Evolutionary conservation across 2,113 vertebrate species (phyloP).

Genomic region (Channa argus): DNA sequence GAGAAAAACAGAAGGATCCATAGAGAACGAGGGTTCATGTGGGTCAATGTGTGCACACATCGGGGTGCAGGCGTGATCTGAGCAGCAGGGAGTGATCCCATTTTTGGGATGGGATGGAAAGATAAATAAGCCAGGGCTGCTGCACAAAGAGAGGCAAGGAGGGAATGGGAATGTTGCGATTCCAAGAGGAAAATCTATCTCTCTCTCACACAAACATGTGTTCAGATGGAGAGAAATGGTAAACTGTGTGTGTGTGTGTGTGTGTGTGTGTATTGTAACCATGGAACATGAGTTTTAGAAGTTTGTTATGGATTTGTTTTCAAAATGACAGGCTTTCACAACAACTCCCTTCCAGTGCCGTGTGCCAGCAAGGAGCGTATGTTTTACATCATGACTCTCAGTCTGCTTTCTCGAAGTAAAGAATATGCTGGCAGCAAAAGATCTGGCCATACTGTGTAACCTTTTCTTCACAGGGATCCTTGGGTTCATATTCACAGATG

Average conservation of each 20-base stretch:
- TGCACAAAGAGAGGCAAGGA: conserved; percentile 57
- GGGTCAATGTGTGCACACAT: conserved; percentile 51
- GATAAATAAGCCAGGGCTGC: conserved; percentile 66
- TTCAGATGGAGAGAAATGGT: conserved; percentile 43
- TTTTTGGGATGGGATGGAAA: conserved; percentile 71
- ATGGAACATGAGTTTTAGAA: conserved; percentile 70
- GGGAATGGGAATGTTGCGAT: conserved; percentile 68
- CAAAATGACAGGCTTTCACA: conserved; percentile 70
- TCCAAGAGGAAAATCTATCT: conserved; percentile 50
- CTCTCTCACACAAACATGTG: conserved; percentile 8
- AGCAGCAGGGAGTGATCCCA: conserved; percentile 49
- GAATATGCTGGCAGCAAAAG: conserved; percentile 27
- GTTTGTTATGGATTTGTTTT: conserved; percentile 77
- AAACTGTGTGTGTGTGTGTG: conserved; percentile 40
- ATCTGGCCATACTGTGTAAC: conserved; percentile 2
- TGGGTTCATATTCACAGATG: not conserved
- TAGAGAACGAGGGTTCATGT: conserved; percentile 41
- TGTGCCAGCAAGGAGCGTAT: conserved; percentile 51
- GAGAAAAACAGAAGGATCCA: conserved; percentile 27
- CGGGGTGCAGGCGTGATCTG: conserved; percentile 50
- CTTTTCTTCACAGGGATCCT: conserved; percentile 1
- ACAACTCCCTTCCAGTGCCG: conserved; percentile 66
- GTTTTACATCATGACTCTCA: conserved; percentile 67
- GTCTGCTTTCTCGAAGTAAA: conserved; percentile 35
- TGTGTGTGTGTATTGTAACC: conserved; percentile 62